Conservation (phyloP, 2,797 vertebrate genomes). For the Spheniscus humboldti region DNA sequence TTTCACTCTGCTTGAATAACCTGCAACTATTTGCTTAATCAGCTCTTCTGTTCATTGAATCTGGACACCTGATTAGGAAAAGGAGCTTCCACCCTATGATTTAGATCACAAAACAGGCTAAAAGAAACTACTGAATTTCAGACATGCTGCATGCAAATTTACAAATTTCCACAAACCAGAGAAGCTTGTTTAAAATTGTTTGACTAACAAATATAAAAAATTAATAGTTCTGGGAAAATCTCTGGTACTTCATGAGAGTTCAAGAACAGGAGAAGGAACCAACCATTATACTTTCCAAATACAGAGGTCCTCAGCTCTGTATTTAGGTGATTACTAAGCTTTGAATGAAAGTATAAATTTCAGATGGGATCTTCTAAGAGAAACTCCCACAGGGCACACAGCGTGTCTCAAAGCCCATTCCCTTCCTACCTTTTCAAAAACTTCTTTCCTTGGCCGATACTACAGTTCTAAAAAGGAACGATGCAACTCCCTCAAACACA, state of each 20-base stretch:
- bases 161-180: not conserved
- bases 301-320: not conserved
- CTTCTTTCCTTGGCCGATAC: not conserved
- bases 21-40: not conserved
- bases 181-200: not conserved
- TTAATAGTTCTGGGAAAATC: not conserved
- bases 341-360: not conserved
- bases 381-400: not conserved
- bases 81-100: not conserved
- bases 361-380: not conserved
- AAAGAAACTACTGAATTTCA: not conserved
- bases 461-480: not conserved
- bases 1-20: not conserved
- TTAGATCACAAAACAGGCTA: not conserved
- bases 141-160: not conserved
- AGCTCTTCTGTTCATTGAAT: not conserved
- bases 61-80: not conserved
- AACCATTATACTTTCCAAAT: not conserved
- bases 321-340: not conserved
- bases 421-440: not conserved
- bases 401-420: not conserved
- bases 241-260: not conserved
- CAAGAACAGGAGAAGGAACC: not conserved
- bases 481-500: not conserved
- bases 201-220: not conserved